Percentiles rank a stretch among this genome's conserved stretches.
Conservation (phyloP, 2,888 invertebrate species). For the Drosophila borealis region DNA sequence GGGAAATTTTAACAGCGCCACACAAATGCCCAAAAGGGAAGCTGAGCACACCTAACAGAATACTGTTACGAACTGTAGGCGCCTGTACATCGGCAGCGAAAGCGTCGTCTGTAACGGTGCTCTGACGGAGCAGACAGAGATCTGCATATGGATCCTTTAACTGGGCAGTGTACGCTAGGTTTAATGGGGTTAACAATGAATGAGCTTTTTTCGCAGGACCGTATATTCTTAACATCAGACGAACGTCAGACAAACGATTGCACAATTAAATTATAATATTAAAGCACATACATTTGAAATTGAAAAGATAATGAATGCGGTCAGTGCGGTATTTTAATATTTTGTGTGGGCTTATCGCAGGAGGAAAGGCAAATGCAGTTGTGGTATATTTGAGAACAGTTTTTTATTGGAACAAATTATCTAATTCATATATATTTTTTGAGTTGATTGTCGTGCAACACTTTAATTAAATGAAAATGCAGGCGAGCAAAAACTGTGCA, state of each 20-base stretch:
- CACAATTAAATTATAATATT: conserved; percentile 3
- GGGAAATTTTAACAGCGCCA: conserved; percentile 54
- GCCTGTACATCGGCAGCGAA: background rate
- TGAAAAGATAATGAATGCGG: conserved; percentile 11
- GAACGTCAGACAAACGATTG: too few relatives aligned
- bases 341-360: conserved; percentile 1
- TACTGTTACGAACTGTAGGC: background rate
- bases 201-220: too few relatives aligned
- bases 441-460: conserved; percentile 2
- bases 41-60: conserved; percentile 5
- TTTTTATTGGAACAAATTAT: too few relatives aligned
- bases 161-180: background rate
- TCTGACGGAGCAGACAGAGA: background rate
- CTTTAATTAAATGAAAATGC: conserved; percentile 49
- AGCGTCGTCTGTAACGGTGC: background rate
- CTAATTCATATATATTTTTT: too few relatives aligned
- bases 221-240: too few relatives aligned
- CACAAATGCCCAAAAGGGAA: conserved; percentile 1
- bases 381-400: background rate
- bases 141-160: conserved; percentile 8
- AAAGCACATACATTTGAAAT: background rate
- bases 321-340: conserved; percentile 2
- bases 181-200: too few relatives aligned
- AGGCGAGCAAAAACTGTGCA: conserved; percentile 10
- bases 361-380: background rate